Conservation (phyloP, 2,113 vertebrate genomes). For the Alectura lathami region DNA sequence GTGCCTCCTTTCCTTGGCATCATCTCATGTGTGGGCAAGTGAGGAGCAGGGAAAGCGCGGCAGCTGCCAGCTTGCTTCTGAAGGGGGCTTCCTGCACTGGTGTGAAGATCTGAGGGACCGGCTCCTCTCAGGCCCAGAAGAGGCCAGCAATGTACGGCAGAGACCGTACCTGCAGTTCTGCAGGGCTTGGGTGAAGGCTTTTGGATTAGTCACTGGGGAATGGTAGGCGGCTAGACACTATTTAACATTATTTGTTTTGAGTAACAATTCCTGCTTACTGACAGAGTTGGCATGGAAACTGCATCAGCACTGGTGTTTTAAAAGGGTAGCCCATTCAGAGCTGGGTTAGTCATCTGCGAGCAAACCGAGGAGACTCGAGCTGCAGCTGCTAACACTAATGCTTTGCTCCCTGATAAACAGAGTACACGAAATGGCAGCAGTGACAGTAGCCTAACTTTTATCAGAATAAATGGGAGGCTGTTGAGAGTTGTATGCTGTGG, state of each 20-base stretch:
- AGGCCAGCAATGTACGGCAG: neutral
- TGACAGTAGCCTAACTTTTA: neutral
- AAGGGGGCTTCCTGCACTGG: neutral
- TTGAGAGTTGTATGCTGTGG: neutral
- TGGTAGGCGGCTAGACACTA: neutral
- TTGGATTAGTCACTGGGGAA: neutral
- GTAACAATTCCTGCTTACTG: conserved; percentile 35
- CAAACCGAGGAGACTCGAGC: neutral
- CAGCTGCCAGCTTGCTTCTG: neutral
- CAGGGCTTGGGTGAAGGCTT: neutral
- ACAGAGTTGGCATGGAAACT: conserved; percentile 67
- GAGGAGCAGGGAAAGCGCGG: neutral
- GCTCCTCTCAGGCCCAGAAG: neutral
- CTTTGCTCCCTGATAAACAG: neutral
- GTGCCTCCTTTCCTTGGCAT: neutral
- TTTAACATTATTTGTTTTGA: conserved; percentile 39
- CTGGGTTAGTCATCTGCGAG: conserved; percentile 32
- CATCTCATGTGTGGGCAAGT: neutral
- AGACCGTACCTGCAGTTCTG: neutral
- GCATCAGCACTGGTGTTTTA: conserved; percentile 14
- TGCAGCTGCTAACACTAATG: conserved; percentile 30
- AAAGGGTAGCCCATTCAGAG: conserved; percentile 19
- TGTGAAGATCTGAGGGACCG: neutral
- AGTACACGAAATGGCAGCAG: neutral
- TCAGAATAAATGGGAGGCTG: neutral